phyloP scores from a whole-genome alignment of 2,888 invertebrate species.

The Agonum fuliginosum region DNA sequence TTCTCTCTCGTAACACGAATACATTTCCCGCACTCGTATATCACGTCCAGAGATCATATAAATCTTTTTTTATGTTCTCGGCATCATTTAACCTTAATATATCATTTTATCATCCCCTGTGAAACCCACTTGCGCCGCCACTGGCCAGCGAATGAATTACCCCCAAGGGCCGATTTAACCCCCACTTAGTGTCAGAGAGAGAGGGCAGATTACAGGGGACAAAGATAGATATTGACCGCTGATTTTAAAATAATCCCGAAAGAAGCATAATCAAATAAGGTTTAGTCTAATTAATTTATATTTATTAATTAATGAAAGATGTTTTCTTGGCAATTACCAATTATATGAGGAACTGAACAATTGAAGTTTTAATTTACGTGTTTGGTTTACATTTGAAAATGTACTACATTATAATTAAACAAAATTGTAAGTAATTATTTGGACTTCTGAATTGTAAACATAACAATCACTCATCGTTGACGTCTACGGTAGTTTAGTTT shows the following conservation, averaged over 20 bases:
- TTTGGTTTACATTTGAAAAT: no score
- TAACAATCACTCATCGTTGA: no score
- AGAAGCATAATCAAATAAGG: conserved; percentile 24
- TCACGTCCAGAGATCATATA: background rate
- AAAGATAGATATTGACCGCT: background rate
- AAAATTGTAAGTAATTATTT: no score
- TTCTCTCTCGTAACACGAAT: background rate
- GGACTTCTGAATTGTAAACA: no score
- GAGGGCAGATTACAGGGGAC: background rate
- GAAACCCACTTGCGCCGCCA: conserved; percentile 26
- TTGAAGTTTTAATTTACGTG: no score
- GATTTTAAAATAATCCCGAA: conserved; percentile 32
- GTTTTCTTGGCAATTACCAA: no score
- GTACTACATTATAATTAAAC: no score
- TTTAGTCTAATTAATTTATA: conserved; percentile 13
- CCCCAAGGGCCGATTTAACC: conserved; percentile 33
- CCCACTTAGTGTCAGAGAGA: background rate
- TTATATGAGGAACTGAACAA: no score
- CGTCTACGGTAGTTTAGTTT: no score
- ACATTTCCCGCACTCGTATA: background rate
- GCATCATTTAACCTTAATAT: conserved; percentile 41
- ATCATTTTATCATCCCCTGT: conserved; percentile 33
- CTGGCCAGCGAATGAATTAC: conserved; percentile 32
- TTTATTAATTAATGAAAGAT: no score
- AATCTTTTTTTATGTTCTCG: conserved; percentile 41